Base-by-base conservation (phyloP, 2,113 vertebrate genomes). In the Bambusicola thoracicus region DNA sequence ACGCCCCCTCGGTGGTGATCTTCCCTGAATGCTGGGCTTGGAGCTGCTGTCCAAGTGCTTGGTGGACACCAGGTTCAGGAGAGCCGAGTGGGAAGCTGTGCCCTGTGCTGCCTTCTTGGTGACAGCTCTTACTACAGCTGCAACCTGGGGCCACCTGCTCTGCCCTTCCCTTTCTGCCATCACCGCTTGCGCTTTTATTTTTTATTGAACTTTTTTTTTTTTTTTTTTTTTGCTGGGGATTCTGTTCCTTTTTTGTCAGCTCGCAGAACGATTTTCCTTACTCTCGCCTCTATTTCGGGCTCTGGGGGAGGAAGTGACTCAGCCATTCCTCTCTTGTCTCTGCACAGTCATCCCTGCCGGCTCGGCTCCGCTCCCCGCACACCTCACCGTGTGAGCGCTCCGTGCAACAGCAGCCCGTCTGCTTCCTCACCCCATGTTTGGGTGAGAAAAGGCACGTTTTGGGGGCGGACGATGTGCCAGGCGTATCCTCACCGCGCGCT, bases 231-330 rank as follows among this genome's bases (percentile, higher is more conserved):
- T 77, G 65, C 87, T 21, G 67, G 89, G 91, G 44, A 85, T 92
- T 94, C 89, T 94, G 84, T 90, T 95, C 83, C 88, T 93, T 93
- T 96, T 91, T 77, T 89, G 89, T 95, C 73, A 73, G 30, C 81
- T 76, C 0, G 0, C 48, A 66, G 91, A 66, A 87, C 46, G 78
- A 32, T 83, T 91, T 87, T 87, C 65, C 72, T 92, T 94, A 87
- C 10, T 3, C 49, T 81, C 6, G 44, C 68, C 87, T 83, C 89
- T 94, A 36, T 95, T 95, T 91, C 67, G 40, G 75, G 85, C 68
- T 92, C 36, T 75, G 95, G 93, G 79, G 93, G 91, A 90, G 95
- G 93, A 87, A 93, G 79, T 96, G 93, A 97, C 65, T 95, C 94
- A 94, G 82, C 92, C 76, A 94, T 92, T 93, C 87, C 81, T 81